Conservation (phyloP, 2,797 vertebrate species). For the Sebastes minor region DNA sequence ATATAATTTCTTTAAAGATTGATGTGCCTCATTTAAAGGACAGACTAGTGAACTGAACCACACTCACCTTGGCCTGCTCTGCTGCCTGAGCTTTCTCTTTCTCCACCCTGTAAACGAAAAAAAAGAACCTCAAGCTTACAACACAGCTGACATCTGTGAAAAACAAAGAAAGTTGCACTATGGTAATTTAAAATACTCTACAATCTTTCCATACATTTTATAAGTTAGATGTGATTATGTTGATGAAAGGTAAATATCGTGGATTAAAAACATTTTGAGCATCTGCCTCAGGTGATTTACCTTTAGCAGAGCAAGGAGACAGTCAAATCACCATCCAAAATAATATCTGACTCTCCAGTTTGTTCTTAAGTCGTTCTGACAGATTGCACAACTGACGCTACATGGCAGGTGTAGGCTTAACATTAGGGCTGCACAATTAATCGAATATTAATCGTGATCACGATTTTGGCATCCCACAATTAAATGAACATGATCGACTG, state of each 20-base stretch:
- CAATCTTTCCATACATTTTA: not conserved
- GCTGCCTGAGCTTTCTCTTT: slow-evolving; percentile 96
- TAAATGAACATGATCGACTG: no score
- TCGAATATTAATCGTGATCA: no score
- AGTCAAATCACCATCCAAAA: not conserved
- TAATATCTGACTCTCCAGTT: not conserved
- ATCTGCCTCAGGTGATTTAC: not conserved
- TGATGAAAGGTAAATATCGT: not conserved
- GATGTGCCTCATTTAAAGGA: not conserved
- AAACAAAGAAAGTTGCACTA: not conserved
- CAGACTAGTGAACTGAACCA: not conserved
- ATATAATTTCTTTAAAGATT: not conserved
- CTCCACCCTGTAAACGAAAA: slow-evolving; percentile 87
- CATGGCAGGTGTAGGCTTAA: not conserved
- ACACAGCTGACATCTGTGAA: not conserved
- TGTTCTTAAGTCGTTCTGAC: not conserved
- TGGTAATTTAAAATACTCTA: not conserved
- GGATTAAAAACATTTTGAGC: not conserved
- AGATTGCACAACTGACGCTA: not conserved
- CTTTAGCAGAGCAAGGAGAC: not conserved
- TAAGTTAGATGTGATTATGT: not conserved
- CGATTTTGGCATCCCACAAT: no score
- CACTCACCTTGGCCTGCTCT: slow-evolving; percentile 93
- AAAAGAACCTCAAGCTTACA: not conserved
- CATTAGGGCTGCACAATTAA: not conserved